Evolutionary conservation across 2,797 vertebrate genomes (phyloP), one percentile per base, ranked within the genome.

Genomic region (Australoheros facetus): DNA sequence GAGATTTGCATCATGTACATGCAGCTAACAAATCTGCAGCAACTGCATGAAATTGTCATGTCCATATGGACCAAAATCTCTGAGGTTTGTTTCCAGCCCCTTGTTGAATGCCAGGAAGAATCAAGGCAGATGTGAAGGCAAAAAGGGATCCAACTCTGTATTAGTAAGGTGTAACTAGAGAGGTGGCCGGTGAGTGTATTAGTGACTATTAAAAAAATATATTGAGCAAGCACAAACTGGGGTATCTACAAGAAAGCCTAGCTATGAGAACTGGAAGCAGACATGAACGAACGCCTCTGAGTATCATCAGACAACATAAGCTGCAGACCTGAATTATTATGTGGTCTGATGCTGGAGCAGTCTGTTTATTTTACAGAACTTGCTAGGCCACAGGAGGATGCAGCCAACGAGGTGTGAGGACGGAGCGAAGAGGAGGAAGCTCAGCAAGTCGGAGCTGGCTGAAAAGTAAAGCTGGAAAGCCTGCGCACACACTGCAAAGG

Each of bases 281-380:
- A 78, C 57, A n/a, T 70, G 53, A 75, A 66, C 56, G 30, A 62
- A 73, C 58, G 81, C 62, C 76, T 72, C 3, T 23, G 62, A 80
- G 66, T 64, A 58, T 85, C 71, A 77, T 75, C 57, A 42, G 53
- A 80, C 77, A 66, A 62, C 56, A 56, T 17, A 17, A 55, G 79
- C 73, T 17, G 5, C 10, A 54, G 84, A 87, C 45, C 71, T 87
- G 56, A 86, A 77, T 80, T 71, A 86, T 83, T 48, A 87, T 53
- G 71, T 79, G 80, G 70, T 85, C 82, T 48, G 7, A 77, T 74
- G 88, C 79, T 86, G 81, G 81, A 64, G 71, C 78, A 73, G 79
- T 80, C 62, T 81, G 78, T 88, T 87, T 85, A 71, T 77, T 84
- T 83, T 87, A 78, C 59, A 81, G 57, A 85, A 34, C n/a, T 84